Base-by-base conservation (phyloP, 1,140 invertebrate species). In the Hirudo medicinalis region DNA sequence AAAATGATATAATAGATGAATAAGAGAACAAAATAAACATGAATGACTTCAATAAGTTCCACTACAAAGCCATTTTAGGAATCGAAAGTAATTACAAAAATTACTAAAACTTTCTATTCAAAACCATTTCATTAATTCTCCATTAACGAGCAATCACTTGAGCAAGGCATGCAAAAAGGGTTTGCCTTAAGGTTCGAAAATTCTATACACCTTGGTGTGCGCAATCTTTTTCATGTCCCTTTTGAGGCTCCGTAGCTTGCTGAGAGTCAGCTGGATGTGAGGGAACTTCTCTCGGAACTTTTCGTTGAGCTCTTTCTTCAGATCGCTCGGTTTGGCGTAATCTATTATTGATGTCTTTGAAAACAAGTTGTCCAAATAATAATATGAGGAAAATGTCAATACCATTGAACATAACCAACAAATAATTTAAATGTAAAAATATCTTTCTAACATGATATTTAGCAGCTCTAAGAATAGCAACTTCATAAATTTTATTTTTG, bases 281-380 rank as follows among this genome's bases (percentile, higher is more conserved):
- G 94, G 94, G 84, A 97, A 97, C 78, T 92, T 92, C 77, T 93
- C 91, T 76, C 87, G 87, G 79, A 98, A 98, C 82, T 97, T 96
- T 78, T 97, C 94, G 83, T 98, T 98, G 0, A 97, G 83, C 84
- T 97, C 94, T 81, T 94, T 95, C 79, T 97, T 97, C 70, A 98
- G 82, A 82, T 96, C 93, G n/a, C 91, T 90, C 32, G 94, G 92
- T 77, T 91, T 89, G 0, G 95, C 92, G 80, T 97, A 97, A 82
- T 97, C 92, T 76, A 97, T 97, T 25, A 97, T 90, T 2, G 94
- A 97, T 13, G 79, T 80, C 80, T 82, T 75, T 25, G 69, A 70
- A 57, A 25, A 63, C 29, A 63, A 63, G 57, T 63, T 13, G 29
- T 25, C 57, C 22, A 63, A 63, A 49, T 49, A 49, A 49, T 49